Evolutionary conservation across 2,797 vertebrate genomes (phyloP).

Genomic region (Schizopygopsis pylzovi): DNA sequence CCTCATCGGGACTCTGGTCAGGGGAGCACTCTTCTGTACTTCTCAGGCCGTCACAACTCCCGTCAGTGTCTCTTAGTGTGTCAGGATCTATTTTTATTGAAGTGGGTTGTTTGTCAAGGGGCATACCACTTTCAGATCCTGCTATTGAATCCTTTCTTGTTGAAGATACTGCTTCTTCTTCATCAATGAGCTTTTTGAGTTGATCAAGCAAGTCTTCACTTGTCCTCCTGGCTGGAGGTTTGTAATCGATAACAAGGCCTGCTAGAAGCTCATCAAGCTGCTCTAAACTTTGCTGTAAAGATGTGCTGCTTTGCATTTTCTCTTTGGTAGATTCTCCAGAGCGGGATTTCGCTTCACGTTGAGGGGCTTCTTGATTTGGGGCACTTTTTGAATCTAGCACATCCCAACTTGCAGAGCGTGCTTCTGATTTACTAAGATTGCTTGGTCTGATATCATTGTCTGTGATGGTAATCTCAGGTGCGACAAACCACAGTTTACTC

Average conservation of each 20-base stretch:
- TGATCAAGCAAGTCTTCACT: slow-evolving; percentile 88
- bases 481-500: slow-evolving; percentile 91
- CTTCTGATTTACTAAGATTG: slow-evolving; percentile 74
- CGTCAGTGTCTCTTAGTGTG: slow-evolving; percentile 74
- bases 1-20: slow-evolving; percentile 92
- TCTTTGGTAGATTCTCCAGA: slow-evolving; percentile 78
- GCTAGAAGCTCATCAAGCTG: slow-evolving; percentile 96
- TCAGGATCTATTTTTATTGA: slow-evolving; percentile 78
- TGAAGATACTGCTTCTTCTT: slow-evolving; percentile 77
- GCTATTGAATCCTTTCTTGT: slow-evolving; percentile 75
- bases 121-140: slow-evolving; percentile 70
- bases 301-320: slow-evolving; percentile 76
- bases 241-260: slow-evolving; percentile 95
- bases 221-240: slow-evolving; percentile 79
- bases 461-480: slow-evolving; percentile 97
- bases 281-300: slow-evolving; percentile 92
- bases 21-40: slow-evolving; percentile 87
- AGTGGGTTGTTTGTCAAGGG: slow-evolving; percentile 87
- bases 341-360: slow-evolving; percentile 65
- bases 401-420: slow-evolving; percentile 86
- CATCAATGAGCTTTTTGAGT: slow-evolving; percentile 88
- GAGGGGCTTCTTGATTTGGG: slow-evolving; percentile 65
- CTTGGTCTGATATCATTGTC: slow-evolving; percentile 91
- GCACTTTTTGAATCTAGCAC: slow-evolving; percentile 79
- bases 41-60: slow-evolving; percentile 77